Percentiles rank a stretch among this genome's conserved stretches.
These are phyloP conservation scores for Marronus borbonicus DNA, from an alignment of 2,888 invertebrate genomes.

Conservation along the genomic window DNA sequence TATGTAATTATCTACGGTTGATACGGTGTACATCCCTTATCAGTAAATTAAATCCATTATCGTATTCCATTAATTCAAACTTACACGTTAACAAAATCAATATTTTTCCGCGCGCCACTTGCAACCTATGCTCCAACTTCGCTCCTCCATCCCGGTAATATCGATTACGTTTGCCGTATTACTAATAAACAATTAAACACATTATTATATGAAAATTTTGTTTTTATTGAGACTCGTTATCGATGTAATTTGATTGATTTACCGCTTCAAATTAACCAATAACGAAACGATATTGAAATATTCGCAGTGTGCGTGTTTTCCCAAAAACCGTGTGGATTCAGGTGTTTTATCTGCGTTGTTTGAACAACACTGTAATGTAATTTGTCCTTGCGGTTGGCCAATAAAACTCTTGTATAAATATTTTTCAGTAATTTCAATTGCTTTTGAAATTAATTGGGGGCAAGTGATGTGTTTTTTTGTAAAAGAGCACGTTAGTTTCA, in stretches of 20 bases:
- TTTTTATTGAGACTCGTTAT: conserved; percentile 41
- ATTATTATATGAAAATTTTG: conserved; percentile 46
- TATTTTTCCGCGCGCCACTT: conserved; percentile 9
- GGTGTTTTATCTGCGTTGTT: conserved; percentile 47
- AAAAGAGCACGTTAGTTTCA: not conserved
- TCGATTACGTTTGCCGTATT: conserved; percentile 22
- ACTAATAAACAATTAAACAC: conserved; percentile 41
- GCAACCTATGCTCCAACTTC: not conserved
- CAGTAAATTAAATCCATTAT: conserved; percentile 43
- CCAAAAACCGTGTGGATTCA: conserved; percentile 41
- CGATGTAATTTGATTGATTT: conserved; percentile 49
- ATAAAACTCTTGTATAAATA: conserved; percentile 11
- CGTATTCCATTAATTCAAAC: conserved; percentile 28
- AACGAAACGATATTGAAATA: conserved; percentile 43
- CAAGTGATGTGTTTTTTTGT: not conserved
- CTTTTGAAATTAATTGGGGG: conserved; percentile 1
- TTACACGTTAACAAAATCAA: conserved; percentile 11
- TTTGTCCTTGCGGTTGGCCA: conserved; percentile 19
- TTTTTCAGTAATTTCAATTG: conserved; percentile 13
- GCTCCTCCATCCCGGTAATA: conserved; percentile 2
- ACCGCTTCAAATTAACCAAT: conserved; percentile 44
- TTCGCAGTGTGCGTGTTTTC: conserved; percentile 24
- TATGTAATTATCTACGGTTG: conserved; percentile 24
- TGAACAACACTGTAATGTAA: conserved; percentile 29
- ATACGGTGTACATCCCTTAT: conserved; percentile 31